Percentiles rank a stretch among this genome's conserved stretches.
phyloP scores from a whole-genome alignment of 1,140 invertebrate genomes.

The Helicorthomorpha holstii region DNA sequence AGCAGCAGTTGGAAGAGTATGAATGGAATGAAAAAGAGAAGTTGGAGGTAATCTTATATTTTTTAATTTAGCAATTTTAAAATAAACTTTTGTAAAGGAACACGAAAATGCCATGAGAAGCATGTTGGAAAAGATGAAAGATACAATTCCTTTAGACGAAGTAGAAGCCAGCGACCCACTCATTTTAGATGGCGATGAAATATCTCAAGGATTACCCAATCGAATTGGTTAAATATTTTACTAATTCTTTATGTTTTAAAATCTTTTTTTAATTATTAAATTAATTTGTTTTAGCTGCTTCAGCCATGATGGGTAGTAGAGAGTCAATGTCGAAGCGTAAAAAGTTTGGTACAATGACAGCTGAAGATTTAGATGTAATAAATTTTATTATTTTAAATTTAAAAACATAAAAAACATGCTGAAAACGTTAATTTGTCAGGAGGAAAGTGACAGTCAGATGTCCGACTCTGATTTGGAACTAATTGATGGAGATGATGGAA shows the following conservation, averaged over 20 bases:
- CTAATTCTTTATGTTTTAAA: too few relatives aligned
- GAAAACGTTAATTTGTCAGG: not conserved
- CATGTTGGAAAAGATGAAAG: slow-evolving; percentile 30
- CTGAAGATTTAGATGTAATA: slow-evolving; percentile 6
- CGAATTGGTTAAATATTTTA: too few relatives aligned
- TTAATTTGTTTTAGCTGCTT: too few relatives aligned
- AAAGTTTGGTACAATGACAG: slow-evolving; percentile 18
- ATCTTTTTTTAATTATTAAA: too few relatives aligned
- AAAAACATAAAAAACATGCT: not conserved
- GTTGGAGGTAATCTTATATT: slow-evolving; percentile 32
- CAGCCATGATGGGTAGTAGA: too few relatives aligned
- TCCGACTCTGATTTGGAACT: slow-evolving; percentile 14
- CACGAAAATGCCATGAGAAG: slow-evolving; percentile 30
- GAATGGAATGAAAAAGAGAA: slow-evolving; percentile 48
- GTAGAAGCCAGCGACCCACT: slow-evolving; percentile 11
- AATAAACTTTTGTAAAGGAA: too few relatives aligned
- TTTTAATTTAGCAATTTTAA: too few relatives aligned
- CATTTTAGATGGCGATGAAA: not conserved
- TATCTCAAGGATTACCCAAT: not conserved
- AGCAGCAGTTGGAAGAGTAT: slow-evolving; percentile 52
- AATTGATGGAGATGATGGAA: slow-evolving; percentile 14
- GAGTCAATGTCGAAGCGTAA: not conserved
- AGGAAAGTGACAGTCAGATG: slow-evolving; percentile 1
- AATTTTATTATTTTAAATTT: not conserved
- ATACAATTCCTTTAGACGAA: slow-evolving; percentile 26